Percentiles rank a stretch among this genome's conserved stretches.
Conservation (phyloP, 2,888 invertebrate genomes). For the Dendrolimus pini region DNA sequence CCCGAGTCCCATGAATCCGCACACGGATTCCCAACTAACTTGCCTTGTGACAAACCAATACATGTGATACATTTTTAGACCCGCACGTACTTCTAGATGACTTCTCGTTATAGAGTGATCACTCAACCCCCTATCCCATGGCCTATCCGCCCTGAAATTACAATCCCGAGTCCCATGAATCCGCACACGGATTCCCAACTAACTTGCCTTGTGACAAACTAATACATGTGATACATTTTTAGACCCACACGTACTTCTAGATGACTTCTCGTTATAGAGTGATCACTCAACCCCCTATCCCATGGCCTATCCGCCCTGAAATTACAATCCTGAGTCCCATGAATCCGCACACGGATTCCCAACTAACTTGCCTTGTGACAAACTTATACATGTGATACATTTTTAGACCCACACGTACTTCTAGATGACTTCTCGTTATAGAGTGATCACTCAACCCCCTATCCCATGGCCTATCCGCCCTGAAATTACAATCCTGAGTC, state of each 20-base stretch:
- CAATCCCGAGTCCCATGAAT: slow-evolving; percentile 63
- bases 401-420: no score
- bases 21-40: slow-evolving; percentile 61
- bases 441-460: neutral
- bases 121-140: slow-evolving; percentile 12
- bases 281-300: no score
- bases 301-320: no score
- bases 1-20: slow-evolving; percentile 58
- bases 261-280: slow-evolving; percentile 28
- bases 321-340: no score
- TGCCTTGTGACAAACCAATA: slow-evolving; percentile 61
- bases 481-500: no score
- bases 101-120: slow-evolving; percentile 18
- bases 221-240: slow-evolving; percentile 67
- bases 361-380: no score
- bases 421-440: no score
- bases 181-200: slow-evolving; percentile 55
- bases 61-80: slow-evolving; percentile 63
- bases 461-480: slow-evolving; percentile 10
- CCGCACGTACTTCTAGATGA: slow-evolving; percentile 58
- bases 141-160: slow-evolving; percentile 42
- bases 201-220: slow-evolving; percentile 60
- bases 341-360: no score
- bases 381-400: no score
- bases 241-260: slow-evolving; percentile 57